Conservation (phyloP, 1,140 invertebrate genomes). For the Dolichoris vasculosae region DNA sequence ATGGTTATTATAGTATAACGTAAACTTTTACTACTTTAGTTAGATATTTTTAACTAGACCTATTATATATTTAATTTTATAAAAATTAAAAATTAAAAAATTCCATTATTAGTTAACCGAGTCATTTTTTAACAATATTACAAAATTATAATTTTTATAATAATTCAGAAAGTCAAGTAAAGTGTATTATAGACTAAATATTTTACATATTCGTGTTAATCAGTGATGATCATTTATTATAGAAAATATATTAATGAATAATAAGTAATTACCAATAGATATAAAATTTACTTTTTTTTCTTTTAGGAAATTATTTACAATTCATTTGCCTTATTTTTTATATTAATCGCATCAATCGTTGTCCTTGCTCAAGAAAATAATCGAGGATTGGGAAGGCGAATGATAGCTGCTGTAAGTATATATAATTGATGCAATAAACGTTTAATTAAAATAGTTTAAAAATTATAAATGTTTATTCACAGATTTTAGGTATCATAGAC, state of each 20-base stretch:
- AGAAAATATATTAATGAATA: neutral
- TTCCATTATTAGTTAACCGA: neutral
- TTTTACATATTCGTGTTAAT: neutral
- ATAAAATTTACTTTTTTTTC: neutral
- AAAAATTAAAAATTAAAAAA: neutral
- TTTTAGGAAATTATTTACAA: slow-evolving; percentile 53
- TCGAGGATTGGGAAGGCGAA: neutral
- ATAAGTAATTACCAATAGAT: neutral
- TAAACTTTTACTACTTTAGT: no score
- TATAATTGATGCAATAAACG: neutral
- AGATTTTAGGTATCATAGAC: slow-evolving; percentile 48
- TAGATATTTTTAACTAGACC: no score
- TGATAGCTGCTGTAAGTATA: slow-evolving; percentile 36
- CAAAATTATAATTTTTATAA: neutral
- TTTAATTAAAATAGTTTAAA: neutral
- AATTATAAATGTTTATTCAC: neutral
- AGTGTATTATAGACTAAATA: neutral
- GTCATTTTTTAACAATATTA: neutral
- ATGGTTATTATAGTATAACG: no score
- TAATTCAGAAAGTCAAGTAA: neutral
- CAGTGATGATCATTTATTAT: no score
- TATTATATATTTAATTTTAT: neutral
- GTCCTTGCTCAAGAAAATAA: slow-evolving; percentile 35
- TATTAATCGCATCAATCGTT: slow-evolving; percentile 37
- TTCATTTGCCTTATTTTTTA: slow-evolving; percentile 32